phyloP scores from a whole-genome alignment of 1,140 invertebrate genomes.

The Portunus trituberculatus region DNA sequence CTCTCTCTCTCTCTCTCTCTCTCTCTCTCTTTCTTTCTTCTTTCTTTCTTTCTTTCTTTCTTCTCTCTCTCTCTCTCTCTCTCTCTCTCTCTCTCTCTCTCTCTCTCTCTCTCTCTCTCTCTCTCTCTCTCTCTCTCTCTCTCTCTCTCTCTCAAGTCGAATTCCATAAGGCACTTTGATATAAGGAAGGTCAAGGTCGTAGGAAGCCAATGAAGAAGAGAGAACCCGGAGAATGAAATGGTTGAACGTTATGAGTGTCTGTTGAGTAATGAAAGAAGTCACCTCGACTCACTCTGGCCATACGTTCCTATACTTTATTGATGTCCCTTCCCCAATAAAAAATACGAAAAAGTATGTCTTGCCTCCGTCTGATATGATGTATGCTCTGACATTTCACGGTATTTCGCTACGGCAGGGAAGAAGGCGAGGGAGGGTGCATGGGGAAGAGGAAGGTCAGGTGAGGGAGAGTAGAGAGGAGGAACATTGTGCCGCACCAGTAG shows the following conservation, averaged over 20 bases:
- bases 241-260: not conserved
- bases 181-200: too few species aligned
- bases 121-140: not conserved
- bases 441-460: not conserved
- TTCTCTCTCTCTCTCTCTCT: slow-evolving; percentile 36
- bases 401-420: not conserved
- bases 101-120: slow-evolving; percentile 44
- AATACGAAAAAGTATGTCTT: not conserved
- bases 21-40: not conserved
- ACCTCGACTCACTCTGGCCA: not conserved
- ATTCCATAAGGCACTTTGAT: too few species aligned
- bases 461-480: not conserved
- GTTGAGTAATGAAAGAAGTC: not conserved
- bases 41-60: too few species aligned
- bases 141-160: too few species aligned
- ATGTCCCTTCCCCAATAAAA: not conserved
- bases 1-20: slow-evolving; percentile 44
- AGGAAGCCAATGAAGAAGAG: not conserved
- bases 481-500: not conserved
- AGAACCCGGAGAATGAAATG: not conserved
- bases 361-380: too few species aligned
- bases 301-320: not conserved
- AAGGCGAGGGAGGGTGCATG: not conserved
- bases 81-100: slow-evolving; percentile 39
- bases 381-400: not conserved